A percentile compares a stretch with the other conserved stretches of the same genome.
phyloP scores from a whole-genome alignment of 1,140 invertebrate genomes.

The Manduca sexta region DNA sequence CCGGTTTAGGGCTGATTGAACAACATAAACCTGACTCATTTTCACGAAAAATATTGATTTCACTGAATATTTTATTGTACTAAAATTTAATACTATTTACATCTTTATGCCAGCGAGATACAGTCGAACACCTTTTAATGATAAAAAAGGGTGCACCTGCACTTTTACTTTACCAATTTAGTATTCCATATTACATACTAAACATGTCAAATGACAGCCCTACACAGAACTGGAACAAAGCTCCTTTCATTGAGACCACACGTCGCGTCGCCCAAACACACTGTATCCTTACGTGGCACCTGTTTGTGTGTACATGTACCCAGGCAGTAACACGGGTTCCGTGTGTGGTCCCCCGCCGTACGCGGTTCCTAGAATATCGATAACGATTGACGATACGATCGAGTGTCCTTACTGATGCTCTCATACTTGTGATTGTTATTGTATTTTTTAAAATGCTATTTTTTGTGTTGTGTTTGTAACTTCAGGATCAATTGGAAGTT shows the following conservation, averaged over 20 bases:
- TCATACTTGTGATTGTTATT: constrained; percentile 3
- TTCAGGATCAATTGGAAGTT: too few relatives aligned
- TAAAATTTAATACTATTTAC: too few relatives aligned
- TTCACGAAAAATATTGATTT: too few relatives aligned
- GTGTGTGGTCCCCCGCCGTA: too few relatives aligned
- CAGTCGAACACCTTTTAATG: too few relatives aligned
- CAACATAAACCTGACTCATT: too few relatives aligned
- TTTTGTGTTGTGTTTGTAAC: neutral
- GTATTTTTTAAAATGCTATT: neutral
- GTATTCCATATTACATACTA: too few relatives aligned
- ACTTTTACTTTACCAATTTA: too few relatives aligned
- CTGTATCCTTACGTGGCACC: constrained; percentile 10
- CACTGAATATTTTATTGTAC: too few relatives aligned
- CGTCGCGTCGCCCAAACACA: constrained; percentile 6
- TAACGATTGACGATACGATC: neutral
- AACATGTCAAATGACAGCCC: neutral
- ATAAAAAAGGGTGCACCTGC: too few relatives aligned
- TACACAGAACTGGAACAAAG: neutral
- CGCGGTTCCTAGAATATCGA: constrained; percentile 4
- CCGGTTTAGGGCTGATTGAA: neutral
- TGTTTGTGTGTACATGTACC: constrained; percentile 17
- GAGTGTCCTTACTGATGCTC: neutral
- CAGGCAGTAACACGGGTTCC: too few relatives aligned
- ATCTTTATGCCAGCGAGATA: too few relatives aligned
- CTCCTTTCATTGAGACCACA: constrained; percentile 15